Base-by-base conservation (phyloP, 2,113 vertebrate genomes). In the Sitta europaea region DNA sequence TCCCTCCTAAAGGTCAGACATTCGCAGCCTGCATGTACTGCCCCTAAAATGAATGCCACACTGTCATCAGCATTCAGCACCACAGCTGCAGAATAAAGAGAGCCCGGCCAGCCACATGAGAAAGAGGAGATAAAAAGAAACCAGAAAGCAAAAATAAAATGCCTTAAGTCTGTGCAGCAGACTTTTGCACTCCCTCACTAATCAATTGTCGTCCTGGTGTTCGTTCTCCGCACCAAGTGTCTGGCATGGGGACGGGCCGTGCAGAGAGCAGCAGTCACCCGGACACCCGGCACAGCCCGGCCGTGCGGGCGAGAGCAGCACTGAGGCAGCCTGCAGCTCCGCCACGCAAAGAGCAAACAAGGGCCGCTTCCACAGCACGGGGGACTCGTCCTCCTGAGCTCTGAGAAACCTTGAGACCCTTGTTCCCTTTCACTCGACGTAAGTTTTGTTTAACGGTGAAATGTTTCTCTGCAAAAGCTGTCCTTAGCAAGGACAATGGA, bases 31-130 rank as follows among this genome's bases (percentile, higher is more conserved):
- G 79, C 73, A 24, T 80, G 88, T 59, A 42, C 72, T 92, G 86
- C 71, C 94, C 94, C 94, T 88, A 89, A 92, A 91, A 75, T 29
- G 90, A 93, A 80, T 82, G 87, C 70, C 76, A 72, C 43, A 4
- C n/a, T 95, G 89, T 97, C 97, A 98, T 98, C 97, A 98, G 97
- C 97, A 98, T 98, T 98, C 97, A 96, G 93, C 94, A 90, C 92
- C 86, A 92, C 25, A 4, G 84, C 63, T 13, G 19, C 31, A 80
- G 93, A 95, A 97, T 90, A 96, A 97, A 97, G 89, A 53, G 45
- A 87, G 38, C 87, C 73, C 87, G 95, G 96, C 88, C 92, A 84
- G 96, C 55, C 94, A 95, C 97, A 97, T 63, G 82, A 95, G 96
- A 97, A 97, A 96, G 88, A 91, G 80, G 86, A 97, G 97, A 98